Evolutionary conservation across 2,888 invertebrate genomes (phyloP).

Genomic region (Diloba caeruleocephala): DNA sequence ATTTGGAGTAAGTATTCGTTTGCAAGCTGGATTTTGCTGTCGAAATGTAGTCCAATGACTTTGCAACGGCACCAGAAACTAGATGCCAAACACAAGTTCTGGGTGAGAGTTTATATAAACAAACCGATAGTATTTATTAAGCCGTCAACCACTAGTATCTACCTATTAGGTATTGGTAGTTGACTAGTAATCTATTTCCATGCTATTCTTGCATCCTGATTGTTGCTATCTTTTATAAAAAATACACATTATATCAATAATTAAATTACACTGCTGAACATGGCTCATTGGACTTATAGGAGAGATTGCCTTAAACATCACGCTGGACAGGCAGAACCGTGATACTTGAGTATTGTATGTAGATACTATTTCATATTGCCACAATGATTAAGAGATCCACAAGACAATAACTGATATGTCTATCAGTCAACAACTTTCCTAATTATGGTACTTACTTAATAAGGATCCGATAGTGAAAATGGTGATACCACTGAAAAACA

Average conservation of each 20-base stretch:
- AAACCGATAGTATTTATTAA: conserved; percentile 19
- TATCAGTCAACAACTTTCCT: conserved; percentile 20
- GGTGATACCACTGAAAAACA: conserved; percentile 91
- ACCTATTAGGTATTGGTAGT: no score
- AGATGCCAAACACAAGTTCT: conserved; percentile 2
- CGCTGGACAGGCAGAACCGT: no score
- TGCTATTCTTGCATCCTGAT: no score
- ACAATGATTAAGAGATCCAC: background rate
- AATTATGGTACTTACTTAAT: conserved; percentile 83
- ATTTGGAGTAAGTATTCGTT: no score
- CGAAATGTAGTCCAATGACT: background rate
- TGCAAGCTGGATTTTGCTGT: no score
- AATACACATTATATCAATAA: no score
- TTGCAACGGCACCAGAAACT: background rate
- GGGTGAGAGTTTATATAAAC: conserved; percentile 18
- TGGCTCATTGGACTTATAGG: no score
- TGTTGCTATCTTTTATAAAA: no score
- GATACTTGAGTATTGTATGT: background rate
- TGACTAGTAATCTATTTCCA: no score
- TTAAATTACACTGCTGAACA: no score
- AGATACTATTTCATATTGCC: background rate
- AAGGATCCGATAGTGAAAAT: conserved; percentile 90
- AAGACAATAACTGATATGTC: conserved; percentile 12
- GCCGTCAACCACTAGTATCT: no score
- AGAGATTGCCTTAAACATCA: no score